phyloP scores from a whole-genome alignment of 2,113 vertebrate species.

The Ornithorhynchus anatinus region DNA sequence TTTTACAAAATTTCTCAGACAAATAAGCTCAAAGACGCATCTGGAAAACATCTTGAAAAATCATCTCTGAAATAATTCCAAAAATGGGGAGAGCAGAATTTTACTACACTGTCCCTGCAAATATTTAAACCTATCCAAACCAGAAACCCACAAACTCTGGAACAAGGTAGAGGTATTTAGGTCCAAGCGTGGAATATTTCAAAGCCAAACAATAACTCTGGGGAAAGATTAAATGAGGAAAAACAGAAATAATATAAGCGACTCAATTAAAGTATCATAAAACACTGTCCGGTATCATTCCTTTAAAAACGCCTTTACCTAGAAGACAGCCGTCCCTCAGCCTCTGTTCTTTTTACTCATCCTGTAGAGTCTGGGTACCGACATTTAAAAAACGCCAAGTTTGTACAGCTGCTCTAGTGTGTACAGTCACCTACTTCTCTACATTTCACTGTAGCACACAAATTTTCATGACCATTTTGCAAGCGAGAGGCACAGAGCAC shows the following conservation, averaged over 20 bases:
- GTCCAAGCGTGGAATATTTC: neutral
- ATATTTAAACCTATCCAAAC: neutral
- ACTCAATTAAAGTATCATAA: neutral
- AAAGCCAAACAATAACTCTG: neutral
- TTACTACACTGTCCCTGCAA: neutral
- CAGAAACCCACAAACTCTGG: neutral
- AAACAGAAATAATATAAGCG: neutral
- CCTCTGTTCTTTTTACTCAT: neutral
- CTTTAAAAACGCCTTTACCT: neutral
- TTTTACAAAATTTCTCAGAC: neutral
- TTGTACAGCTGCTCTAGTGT: too few species aligned
- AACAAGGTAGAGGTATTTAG: neutral
- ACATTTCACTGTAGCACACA: too few species aligned
- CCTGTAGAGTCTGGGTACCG: neutral
- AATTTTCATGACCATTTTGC: too few species aligned
- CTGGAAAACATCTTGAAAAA: neutral
- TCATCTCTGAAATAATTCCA: neutral
- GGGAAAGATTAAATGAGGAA: neutral
- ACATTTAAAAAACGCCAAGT: too few species aligned
- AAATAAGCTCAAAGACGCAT: neutral
- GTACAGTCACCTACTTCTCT: too few species aligned
- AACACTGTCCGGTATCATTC: neutral
- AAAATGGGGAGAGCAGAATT: neutral
- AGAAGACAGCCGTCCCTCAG: neutral
- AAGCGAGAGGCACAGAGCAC: too few species aligned